Percentiles rank a stretch among this genome's conserved stretches.
Evolutionary conservation across 1,140 invertebrate genomes (phyloP).

Genomic region (Druon quercuslanigerum): DNA sequence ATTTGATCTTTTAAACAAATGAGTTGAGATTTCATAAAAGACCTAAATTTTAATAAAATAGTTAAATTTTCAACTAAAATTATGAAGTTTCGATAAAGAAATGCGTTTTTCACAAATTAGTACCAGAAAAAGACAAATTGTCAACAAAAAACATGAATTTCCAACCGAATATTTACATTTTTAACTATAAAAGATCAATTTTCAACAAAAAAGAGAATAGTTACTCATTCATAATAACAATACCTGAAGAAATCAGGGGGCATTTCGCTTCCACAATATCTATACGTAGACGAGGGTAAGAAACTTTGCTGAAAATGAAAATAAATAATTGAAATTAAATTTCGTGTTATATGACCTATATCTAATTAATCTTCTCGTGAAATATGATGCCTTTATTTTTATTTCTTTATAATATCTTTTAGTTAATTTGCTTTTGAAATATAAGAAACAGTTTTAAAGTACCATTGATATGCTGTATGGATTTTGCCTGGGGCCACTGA

Average conservation of each 20-base stretch:
- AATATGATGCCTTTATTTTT: background rate
- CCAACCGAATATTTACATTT: too few relatives aligned
- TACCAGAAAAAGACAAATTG: too few relatives aligned
- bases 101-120: too few relatives aligned
- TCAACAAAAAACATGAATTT: conserved; percentile 41
- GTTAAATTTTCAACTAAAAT: too few relatives aligned
- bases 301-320: conserved; percentile 49
- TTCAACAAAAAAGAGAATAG: too few relatives aligned
- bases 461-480: conserved; percentile 36
- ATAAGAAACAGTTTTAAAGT: conserved; percentile 7
- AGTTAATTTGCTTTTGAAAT: conserved; percentile 10
- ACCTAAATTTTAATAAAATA: too few relatives aligned
- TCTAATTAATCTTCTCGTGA: background rate
- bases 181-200: too few relatives aligned
- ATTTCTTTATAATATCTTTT: too few relatives aligned
- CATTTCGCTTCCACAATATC: conserved; percentile 60
- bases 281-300: conserved; percentile 50
- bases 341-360: background rate
- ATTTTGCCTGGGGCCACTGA: conserved; percentile 48
- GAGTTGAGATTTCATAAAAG: too few relatives aligned
- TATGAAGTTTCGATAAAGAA: too few relatives aligned
- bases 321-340: conserved; percentile 8
- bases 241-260: conserved; percentile 67
- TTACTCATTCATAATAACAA: background rate
- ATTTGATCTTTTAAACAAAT: too few relatives aligned